phyloP scores from a whole-genome alignment of 1,140 invertebrate genomes.

The Leptoteleia sp. region DNA sequence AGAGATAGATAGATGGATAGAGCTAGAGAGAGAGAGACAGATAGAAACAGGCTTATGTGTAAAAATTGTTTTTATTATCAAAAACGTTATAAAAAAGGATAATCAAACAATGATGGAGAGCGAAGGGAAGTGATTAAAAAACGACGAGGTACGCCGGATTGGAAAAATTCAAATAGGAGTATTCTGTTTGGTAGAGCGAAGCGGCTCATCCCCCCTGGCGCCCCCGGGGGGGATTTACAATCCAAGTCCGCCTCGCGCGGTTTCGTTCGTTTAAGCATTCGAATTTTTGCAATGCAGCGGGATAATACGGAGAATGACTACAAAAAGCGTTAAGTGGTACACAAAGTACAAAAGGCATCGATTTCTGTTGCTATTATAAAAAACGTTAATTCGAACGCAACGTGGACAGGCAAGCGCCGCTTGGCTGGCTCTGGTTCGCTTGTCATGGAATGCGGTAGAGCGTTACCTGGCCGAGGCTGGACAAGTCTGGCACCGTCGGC shows the following conservation, averaged over 20 bases:
- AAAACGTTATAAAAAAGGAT: conserved; percentile 63
- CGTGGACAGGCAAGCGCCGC: conserved; percentile 57
- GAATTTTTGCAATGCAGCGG: conserved; percentile 56
- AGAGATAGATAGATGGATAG: conserved; percentile 8
- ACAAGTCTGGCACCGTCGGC: conserved; percentile 74
- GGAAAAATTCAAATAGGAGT: conserved; percentile 62
- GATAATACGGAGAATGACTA: conserved; percentile 46
- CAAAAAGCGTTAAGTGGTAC: conserved; percentile 71
- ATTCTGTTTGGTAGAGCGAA: conserved; percentile 19
- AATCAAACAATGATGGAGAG: conserved; percentile 61
- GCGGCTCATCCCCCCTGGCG: too few species aligned
- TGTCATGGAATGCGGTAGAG: conserved; percentile 79
- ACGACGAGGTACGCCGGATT: conserved; percentile 48
- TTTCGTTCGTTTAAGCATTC: conserved; percentile 25
- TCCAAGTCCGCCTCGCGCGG: not conserved
- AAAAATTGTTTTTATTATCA: conserved; percentile 63
- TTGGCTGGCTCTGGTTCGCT: conserved; percentile 62
- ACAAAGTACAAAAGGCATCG: conserved; percentile 72
- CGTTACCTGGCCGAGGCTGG: conserved; percentile 80
- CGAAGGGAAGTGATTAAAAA: conserved; percentile 59
- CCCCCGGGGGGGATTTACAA: conserved; percentile 24
- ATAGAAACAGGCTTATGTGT: conserved; percentile 38
- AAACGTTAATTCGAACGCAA: conserved; percentile 70
- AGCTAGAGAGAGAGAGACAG: too few species aligned
- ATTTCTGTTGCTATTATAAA: conserved; percentile 58